These are phyloP conservation scores for Puntigrus tetrazona DNA, from an alignment of 2,113 vertebrate genomes.

Conservation along the genomic window DNA sequence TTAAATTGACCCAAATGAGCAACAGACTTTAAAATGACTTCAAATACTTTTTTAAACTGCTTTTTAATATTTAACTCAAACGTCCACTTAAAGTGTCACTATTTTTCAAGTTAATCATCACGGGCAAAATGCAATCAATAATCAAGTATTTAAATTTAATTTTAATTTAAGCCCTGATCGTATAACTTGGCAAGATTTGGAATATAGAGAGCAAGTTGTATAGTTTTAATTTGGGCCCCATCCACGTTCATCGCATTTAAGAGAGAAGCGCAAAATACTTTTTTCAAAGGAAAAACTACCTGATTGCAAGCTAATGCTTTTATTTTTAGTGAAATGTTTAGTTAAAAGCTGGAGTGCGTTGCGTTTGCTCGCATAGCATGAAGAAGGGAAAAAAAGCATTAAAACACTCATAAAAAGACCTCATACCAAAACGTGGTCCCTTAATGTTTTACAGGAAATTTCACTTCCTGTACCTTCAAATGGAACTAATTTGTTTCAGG, in stretches of 20 bases:
- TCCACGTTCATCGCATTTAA: not conserved
- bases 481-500: slow-evolving; percentile 22
- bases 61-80: too few relatives aligned
- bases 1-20: too few relatives aligned
- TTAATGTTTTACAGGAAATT: slow-evolving; percentile 30
- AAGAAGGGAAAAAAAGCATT: not conserved
- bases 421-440: not conserved
- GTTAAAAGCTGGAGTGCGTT: not conserved
- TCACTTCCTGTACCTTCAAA: slow-evolving; percentile 41
- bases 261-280: not conserved
- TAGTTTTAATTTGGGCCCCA: not conserved
- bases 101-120: too few relatives aligned
- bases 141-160: too few relatives aligned
- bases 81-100: too few relatives aligned
- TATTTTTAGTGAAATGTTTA: not conserved
- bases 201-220: not conserved
- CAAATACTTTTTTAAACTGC: too few relatives aligned
- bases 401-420: slow-evolving; percentile 24
- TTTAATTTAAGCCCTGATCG: too few relatives aligned
- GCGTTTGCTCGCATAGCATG: not conserved
- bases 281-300: not conserved
- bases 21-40: too few relatives aligned
- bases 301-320: not conserved
- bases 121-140: too few relatives aligned
- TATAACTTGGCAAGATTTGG: not conserved